Evolutionary conservation across 2,797 vertebrate species (phyloP).

Genomic region (Microctenopoma steveboyesi): DNA sequence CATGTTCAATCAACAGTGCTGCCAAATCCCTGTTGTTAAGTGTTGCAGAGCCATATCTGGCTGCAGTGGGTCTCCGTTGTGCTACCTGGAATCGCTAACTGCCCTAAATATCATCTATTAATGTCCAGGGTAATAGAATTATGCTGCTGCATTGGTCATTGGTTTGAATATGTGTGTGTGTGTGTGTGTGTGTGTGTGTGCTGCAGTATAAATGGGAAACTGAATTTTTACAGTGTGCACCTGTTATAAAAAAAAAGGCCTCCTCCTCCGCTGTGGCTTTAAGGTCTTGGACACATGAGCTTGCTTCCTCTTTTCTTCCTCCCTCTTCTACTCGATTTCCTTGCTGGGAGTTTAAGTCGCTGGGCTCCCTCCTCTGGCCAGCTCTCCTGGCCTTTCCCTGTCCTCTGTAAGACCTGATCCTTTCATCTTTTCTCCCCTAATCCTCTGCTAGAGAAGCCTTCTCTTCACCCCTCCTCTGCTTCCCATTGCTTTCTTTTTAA

Average conservation of each 20-base stretch:
- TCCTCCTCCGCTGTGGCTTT: slow-evolving; percentile 40
- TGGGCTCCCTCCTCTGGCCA: slow-evolving; percentile 54
- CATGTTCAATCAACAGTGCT: slow-evolving; percentile 80
- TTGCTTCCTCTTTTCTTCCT: slow-evolving; percentile 44
- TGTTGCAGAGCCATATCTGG: slow-evolving; percentile 78
- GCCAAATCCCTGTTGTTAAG: slow-evolving; percentile 82
- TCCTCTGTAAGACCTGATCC: slow-evolving; percentile 70
- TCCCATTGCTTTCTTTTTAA: slow-evolving; percentile 67
- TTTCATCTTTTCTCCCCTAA: slow-evolving; percentile 76
- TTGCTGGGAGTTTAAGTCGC: slow-evolving; percentile 56
- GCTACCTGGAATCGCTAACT: slow-evolving; percentile 64
- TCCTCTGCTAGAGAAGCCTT: slow-evolving; percentile 70
- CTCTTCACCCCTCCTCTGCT: slow-evolving; percentile 49
- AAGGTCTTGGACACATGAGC: slow-evolving; percentile 62
- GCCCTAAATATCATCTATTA: slow-evolving; percentile 75
- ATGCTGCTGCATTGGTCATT: slow-evolving; percentile 59
- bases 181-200: slow-evolving; percentile 49
- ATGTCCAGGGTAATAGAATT: slow-evolving; percentile 74
- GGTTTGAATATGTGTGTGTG: slow-evolving; percentile 60
- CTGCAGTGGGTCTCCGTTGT: slow-evolving; percentile 57
- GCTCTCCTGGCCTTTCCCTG: slow-evolving; percentile 53
- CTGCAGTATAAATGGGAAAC: slow-evolving; percentile 50
- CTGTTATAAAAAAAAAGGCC: slow-evolving; percentile 41
- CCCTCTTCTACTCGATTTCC: slow-evolving; percentile 53
- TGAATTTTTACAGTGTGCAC: slow-evolving; percentile 44